Base-by-base conservation (phyloP, 2,797 vertebrate genomes). In the Scarus forsteni region DNA sequence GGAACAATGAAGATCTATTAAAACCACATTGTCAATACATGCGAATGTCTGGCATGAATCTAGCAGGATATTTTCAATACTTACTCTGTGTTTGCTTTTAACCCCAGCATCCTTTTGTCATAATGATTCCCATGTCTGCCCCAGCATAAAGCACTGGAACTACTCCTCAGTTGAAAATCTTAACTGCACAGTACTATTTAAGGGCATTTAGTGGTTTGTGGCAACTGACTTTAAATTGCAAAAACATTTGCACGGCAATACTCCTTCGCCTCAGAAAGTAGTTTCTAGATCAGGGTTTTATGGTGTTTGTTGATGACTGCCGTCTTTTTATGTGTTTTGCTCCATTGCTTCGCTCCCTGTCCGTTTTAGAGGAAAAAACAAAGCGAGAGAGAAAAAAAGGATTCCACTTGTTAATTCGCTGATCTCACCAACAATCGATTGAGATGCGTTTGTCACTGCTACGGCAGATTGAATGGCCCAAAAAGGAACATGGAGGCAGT, bases 251-350 rank as follows among this genome's bases (percentile, higher is more conserved):
- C 86, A 84, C 86, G 79, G 88, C 91, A 89, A 92, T 90, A 86
- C 88, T 88, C 83, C 87, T 80, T 87, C 50, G 86, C 84, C 76
- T 86, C 60, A 55, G 87, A 91, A 91, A 92, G 85, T 80, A 88
- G 86, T 92, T 93, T 90, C 88, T 90, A 91, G 91, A 91, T 89
- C 89, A 89, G 88, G 90, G 82, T 92, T 93, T 93, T 92, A 90
- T 91, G 89, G 88, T 91, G 90, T 92, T 92, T 90, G 91, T 92
- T 90, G 91, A 91, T 92, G 89, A 87, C 89, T 90, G 88, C 88
- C 85, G 89, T 92, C 88, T 88, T 92, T 90, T 93, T 91, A 93
- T 92, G 87, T 87, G 90, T 85, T 90, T 90, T 90, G 91, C 91
- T 93, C 88, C 92, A 92, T 92, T 91, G 91, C 87, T 87, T 89